phyloP scores from a whole-genome alignment of 1,140 invertebrate species.

The Drosophila leontia region DNA sequence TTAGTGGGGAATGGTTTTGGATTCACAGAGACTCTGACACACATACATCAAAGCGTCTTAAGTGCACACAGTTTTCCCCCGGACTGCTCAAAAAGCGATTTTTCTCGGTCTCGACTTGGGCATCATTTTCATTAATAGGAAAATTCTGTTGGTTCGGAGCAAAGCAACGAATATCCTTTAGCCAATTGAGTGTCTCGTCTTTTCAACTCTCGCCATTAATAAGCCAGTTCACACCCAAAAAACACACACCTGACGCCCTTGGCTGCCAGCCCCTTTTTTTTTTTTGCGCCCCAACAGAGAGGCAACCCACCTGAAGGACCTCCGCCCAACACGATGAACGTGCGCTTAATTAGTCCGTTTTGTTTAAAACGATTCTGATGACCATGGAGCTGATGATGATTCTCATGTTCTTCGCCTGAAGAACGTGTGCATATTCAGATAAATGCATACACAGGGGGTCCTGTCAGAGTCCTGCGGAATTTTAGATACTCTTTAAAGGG shows the following conservation, averaged over 20 bases:
- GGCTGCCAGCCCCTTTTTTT: constrained; percentile 1
- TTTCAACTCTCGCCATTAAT: constrained; percentile 26
- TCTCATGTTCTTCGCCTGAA: constrained; percentile 26
- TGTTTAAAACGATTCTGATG: constrained; percentile 79
- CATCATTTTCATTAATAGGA: constrained; percentile 34
- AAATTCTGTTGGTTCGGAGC: background rate
- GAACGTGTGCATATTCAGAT: constrained; percentile 20
- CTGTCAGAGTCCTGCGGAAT: background rate
- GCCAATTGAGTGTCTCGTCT: constrained; percentile 32
- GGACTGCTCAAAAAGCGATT: constrained; percentile 69
- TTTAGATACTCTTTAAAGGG: background rate
- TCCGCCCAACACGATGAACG: constrained; percentile 45
- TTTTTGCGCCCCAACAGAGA: too few relatives aligned
- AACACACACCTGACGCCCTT: constrained; percentile 28
- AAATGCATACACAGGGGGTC: constrained; percentile 8
- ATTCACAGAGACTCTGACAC: constrained; percentile 35
- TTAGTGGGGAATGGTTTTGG: constrained; percentile 39
- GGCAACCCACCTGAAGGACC: constrained; percentile 38
- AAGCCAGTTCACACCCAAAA: constrained; percentile 55
- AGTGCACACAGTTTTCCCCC: constrained; percentile 19
- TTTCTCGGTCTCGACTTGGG: constrained; percentile 15
- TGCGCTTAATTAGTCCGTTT: constrained; percentile 81
- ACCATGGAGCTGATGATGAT: constrained; percentile 58
- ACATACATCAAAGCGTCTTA: constrained; percentile 80
- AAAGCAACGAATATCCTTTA: background rate